Evolutionary conservation across 2,888 invertebrate genomes (phyloP).

Genomic region (Nipponacmea schrenckii): DNA sequence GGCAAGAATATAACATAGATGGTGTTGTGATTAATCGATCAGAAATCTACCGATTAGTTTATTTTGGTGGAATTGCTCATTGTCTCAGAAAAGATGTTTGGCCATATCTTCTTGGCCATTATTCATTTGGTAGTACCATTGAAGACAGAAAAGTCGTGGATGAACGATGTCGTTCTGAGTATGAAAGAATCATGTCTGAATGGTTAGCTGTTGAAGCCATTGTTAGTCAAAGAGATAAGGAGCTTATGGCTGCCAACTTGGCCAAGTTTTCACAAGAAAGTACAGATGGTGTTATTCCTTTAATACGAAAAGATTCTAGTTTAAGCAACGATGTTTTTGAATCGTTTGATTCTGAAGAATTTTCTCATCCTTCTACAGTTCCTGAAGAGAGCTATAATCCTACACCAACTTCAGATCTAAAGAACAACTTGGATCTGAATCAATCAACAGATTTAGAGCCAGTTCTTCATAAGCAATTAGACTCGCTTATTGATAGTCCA

Average conservation of each 20-base stretch:
- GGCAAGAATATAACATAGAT: conserved; percentile 75
- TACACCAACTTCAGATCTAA: conserved; percentile 57
- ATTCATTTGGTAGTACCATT: conserved; percentile 76
- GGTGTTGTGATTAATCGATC: conserved; percentile 68
- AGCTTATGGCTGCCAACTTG: conserved; percentile 83
- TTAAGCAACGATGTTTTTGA: conserved; percentile 71
- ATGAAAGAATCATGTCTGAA: conserved; percentile 92
- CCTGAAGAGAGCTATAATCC: conserved; percentile 59
- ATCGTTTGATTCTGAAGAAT: conserved; percentile 64
- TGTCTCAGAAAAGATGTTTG: conserved; percentile 74
- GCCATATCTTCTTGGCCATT: conserved; percentile 90
- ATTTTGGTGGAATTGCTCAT: conserved; percentile 87
- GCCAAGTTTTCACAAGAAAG: conserved; percentile 83
- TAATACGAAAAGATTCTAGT: conserved; percentile 67
- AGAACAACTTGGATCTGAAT: conserved; percentile 52
- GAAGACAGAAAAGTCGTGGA: conserved; percentile 60
- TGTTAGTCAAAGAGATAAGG: conserved; percentile 72
- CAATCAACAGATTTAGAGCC: conserved; percentile 33
- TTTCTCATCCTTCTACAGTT: conserved; percentile 57
- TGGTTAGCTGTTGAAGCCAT: conserved; percentile 96
- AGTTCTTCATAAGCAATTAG: conserved; percentile 17
- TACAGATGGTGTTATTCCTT: conserved; percentile 62
- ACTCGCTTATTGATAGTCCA: conserved; percentile 54
- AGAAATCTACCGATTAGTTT: conserved; percentile 85
- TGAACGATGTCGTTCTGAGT: conserved; percentile 75